Evolutionary conservation across 2,888 invertebrate species (phyloP).

Genomic region (Nymphalis urticae): DNA sequence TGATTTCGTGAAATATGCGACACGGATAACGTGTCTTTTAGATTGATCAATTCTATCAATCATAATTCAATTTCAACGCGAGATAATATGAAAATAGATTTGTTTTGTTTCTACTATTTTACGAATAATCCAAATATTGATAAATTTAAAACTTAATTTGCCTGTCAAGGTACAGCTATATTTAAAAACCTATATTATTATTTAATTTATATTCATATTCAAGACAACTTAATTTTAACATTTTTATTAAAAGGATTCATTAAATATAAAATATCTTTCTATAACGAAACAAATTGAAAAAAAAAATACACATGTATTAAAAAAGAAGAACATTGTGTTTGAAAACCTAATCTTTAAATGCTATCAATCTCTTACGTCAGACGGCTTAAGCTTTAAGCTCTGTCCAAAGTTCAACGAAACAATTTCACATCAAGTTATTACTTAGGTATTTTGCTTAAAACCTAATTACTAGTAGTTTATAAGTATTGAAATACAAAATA

Average conservation of each 20-base stretch:
- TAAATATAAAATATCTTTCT: neutral
- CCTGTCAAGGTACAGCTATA: too few species aligned
- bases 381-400: neutral
- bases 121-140: too few species aligned
- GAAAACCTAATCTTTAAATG: neutral
- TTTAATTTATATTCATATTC: too few species aligned
- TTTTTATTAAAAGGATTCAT: neutral
- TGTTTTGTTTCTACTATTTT: too few species aligned
- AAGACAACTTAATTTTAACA: too few species aligned
- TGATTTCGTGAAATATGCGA: too few species aligned
- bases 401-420: neutral
- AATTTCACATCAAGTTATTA: constrained; percentile 1
- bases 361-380: constrained; percentile 3
- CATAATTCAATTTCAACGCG: too few species aligned
- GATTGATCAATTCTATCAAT: too few species aligned
- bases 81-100: too few species aligned
- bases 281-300: neutral
- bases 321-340: neutral
- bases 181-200: too few species aligned
- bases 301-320: neutral
- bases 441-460: neutral
- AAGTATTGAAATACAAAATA: neutral
- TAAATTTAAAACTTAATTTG: too few species aligned
- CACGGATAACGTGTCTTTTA: too few species aligned
- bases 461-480: neutral